Evolutionary conservation across 2,113 vertebrate genomes (phyloP), one percentile per base, ranked within the genome.

Genomic region (Tragulus kanchil): DNA sequence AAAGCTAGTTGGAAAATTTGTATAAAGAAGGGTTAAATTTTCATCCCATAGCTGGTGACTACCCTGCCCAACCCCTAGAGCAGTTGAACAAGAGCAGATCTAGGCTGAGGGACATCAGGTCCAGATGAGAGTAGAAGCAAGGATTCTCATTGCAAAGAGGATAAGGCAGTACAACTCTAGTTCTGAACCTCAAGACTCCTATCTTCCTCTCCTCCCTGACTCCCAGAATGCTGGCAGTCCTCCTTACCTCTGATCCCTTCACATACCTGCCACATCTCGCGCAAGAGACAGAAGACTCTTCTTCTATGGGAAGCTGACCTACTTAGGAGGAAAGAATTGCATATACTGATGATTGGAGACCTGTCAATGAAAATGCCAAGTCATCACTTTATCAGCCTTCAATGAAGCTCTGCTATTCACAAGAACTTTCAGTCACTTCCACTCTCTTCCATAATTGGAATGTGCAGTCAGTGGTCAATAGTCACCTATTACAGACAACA

Each of bases 231-330:
- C 11, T 26, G 28, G 25, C 15, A 31, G 7, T 3, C 28, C 69
- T 62, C 42, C 36, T 85, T 1, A 82, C 14, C 45, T 28, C 8
- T 3, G 31, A 6, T 26, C 0, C 1, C 6, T 1, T 42, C 56
- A 45, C n/a, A 19, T 36, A 85, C n/a, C 65, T 15, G 16, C 65
- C 65, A 56, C n/a, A 58, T 45, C 25, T 75, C 61, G 52, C 50
- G 19, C 15, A 67, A 28, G 16, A 83, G 16, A 48, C 13, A 6
- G 5, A 84, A 42, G 26, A 83, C 73, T 42, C 12, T 71, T 65
- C 25, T 19, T 79, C 21, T 25, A 8, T 31, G 42, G 69, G 12
- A 85, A 90, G 52, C 26, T 48, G 9, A 67, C n/a, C 21, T 77
- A 9, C 6, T 9, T 1, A 45, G 71, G 42, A 92, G 65, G 92